Evolutionary conservation across 2,113 vertebrate genomes (phyloP), one percentile per base, ranked within the genome.

Genomic region (Morphnarchus princeps): DNA sequence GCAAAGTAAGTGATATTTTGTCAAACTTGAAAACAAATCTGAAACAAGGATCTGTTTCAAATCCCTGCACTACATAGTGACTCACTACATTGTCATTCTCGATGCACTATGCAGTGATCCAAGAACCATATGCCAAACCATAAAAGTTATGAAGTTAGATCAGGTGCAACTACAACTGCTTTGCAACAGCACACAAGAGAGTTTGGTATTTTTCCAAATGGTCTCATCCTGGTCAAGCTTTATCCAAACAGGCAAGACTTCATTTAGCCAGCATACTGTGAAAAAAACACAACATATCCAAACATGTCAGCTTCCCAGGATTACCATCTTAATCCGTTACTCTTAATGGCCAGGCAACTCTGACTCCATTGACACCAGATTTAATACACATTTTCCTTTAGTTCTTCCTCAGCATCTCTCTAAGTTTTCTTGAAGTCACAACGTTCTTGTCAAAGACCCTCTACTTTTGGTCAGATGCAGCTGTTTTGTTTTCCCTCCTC

Each of bases 401-500:
- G 40, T 43, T 78, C 43, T 87, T 45, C 55, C 43, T 78, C 79
- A 29, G 26, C 15, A 19, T 34, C 55, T 77, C 58, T 74, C 36
- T 74, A 90, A 89, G 59, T 78, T 72, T 81, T 36, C 63, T 57
- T 61, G 22, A 83, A 95, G 65, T 82, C 50, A 72, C 20, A 79
- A 74, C n/a, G n/a, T 29, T 49, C 57, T 90, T 80, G 78, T 62
- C 89, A 90, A 47, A 93, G 45, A 70, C 54, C 43, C 42, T 92
- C 93, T 95, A 82, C 29, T 96, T 95, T 90, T 72, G 66, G 84
- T 47, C 52, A 87, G 77, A 77, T 89, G 92, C 95, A 96, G 82
- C 96, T 96, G 97, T 94, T 95, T 62, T 22, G 71, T 73, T 80
- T 78, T 71, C 36, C 79, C 93, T 84, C 90, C 89, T 94, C 87